Conservation (phyloP, 1,140 invertebrate genomes). For the Armadillidium nasatum region DNA sequence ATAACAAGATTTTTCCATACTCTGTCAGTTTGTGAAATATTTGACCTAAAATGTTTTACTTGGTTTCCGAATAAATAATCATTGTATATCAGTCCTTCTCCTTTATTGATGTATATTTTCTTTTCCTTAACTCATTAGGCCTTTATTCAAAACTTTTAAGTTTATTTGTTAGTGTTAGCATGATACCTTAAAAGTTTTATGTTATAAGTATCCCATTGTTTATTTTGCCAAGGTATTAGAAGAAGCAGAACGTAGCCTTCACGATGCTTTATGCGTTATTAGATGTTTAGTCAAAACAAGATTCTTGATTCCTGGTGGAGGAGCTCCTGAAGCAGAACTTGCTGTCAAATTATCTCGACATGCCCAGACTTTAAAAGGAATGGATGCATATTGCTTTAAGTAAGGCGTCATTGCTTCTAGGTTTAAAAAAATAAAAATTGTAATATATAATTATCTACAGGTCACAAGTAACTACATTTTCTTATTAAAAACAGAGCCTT, state of each 20-base stretch:
- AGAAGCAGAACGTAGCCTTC: slow-evolving; percentile 77
- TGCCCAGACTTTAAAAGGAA: slow-evolving; percentile 77
- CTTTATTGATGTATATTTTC: no score
- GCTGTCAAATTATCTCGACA: slow-evolving; percentile 75
- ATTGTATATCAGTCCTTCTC: no score
- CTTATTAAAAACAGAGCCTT: slow-evolving; percentile 62
- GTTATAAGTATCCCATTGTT: no score
- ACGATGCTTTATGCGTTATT: slow-evolving; percentile 97
- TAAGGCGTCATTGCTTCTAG: slow-evolving; percentile 29
- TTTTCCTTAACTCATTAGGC: no score
- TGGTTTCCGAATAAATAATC: no score
- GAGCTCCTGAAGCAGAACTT: slow-evolving; percentile 94
- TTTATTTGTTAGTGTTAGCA: no score
- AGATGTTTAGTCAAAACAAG: slow-evolving; percentile 91
- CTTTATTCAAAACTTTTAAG: no score
- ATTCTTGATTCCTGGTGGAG: slow-evolving; percentile 85
- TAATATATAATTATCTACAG: background rate
- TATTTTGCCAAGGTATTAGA: slow-evolving; percentile 50
- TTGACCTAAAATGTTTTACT: no score
- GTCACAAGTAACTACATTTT: background rate
- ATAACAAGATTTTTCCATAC: no score
- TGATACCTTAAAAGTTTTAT: no score
- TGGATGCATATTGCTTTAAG: slow-evolving; percentile 87
- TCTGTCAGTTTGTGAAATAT: no score
- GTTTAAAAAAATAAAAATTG: slow-evolving; percentile 2